A percentile compares a stretch with the other conserved stretches of the same genome.
Evolutionary conservation across 2,888 invertebrate species (phyloP).

Genomic region (Chrysomela aeneicollis): DNA sequence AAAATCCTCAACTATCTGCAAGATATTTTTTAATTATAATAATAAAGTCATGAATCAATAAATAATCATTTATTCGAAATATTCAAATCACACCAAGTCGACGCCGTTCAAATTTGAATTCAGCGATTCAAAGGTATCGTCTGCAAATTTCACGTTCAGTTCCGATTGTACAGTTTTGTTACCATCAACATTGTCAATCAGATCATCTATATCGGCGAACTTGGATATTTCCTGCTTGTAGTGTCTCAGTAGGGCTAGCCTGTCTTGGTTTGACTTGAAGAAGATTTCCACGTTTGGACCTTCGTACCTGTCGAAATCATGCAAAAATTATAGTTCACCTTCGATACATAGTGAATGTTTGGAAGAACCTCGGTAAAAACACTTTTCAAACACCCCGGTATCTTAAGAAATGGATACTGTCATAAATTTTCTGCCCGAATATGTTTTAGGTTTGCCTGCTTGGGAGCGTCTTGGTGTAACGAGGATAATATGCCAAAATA

Average conservation of each 20-base stretch:
- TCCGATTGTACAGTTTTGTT: slow-evolving; percentile 10
- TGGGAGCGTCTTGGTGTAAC: too few species aligned
- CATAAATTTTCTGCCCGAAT: too few species aligned
- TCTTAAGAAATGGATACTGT: too few species aligned
- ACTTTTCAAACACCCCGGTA: too few species aligned
- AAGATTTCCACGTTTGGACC: slow-evolving; percentile 26
- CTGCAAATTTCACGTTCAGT: slow-evolving; percentile 20
- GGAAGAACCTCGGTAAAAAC: too few species aligned
- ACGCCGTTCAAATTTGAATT: slow-evolving; percentile 14
- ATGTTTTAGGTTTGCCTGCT: too few species aligned
- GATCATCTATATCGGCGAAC: slow-evolving; percentile 46
- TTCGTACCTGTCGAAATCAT: slow-evolving; percentile 3
- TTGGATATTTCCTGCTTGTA: slow-evolving; percentile 45
- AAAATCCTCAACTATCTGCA: too few species aligned
- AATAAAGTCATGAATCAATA: background rate
- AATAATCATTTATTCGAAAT: slow-evolving; percentile 26
- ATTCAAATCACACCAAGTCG: slow-evolving; percentile 23
- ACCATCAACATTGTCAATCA: slow-evolving; percentile 36
- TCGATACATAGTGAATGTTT: too few species aligned
- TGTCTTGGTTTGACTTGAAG: slow-evolving; percentile 35
- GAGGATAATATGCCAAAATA: too few species aligned
- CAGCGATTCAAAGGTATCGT: slow-evolving; percentile 24
- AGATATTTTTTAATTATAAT: too few species aligned
- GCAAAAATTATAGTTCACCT: background rate
- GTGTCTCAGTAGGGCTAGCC: slow-evolving; percentile 45